Base-by-base conservation (phyloP, 2,888 invertebrate genomes). In the Athetis lepigone region DNA sequence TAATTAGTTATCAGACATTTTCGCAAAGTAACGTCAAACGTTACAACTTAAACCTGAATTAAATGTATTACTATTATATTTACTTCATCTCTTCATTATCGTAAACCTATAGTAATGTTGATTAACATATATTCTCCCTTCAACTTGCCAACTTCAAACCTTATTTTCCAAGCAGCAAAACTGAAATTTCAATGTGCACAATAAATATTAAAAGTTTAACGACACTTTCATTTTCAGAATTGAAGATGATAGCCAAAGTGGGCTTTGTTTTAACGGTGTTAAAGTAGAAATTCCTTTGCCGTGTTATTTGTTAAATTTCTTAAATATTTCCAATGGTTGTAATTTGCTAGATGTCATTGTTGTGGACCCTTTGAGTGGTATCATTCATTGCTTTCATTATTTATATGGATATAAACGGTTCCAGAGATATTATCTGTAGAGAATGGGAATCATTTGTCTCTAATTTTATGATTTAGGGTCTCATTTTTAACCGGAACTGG, bases 191-290 rank as follows among this genome's bases (percentile, higher is more conserved):
- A 4, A 1, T 47, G 18, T 2, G 1, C 2, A 0, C 13, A 6
- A 39, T 7, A 27, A 61, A 57, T 51, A 63, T 75, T 57, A 37
- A 81, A 78, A 79, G 68, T 81, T 81, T 81, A 75, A 64, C 60
- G 52, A 64, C 70, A 68, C 72, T 70, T 40, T 64, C 61, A 25
- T 36, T 79, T 79, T 75, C 68, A 78, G 57, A 9, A 37, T 39
- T 18, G 16, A 2, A 9, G 8, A n/a, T 6, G 16, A 8, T 8
- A 11, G 7, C 1, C 0, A 70, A 54, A 67, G 49, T 63, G 6
- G 2, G 57, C 67, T 45, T 40, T 55, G 57, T 0, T 0, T 0
- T 0, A 2, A 6, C 0, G 0, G 0, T 0, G 0, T 23, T 50
- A 63, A 59, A 16, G 52, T 58, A 16, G 9, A 0, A 27, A 55